Base-by-base conservation (phyloP, 2,797 vertebrate species). In the Neosalanx taihuensis region DNA sequence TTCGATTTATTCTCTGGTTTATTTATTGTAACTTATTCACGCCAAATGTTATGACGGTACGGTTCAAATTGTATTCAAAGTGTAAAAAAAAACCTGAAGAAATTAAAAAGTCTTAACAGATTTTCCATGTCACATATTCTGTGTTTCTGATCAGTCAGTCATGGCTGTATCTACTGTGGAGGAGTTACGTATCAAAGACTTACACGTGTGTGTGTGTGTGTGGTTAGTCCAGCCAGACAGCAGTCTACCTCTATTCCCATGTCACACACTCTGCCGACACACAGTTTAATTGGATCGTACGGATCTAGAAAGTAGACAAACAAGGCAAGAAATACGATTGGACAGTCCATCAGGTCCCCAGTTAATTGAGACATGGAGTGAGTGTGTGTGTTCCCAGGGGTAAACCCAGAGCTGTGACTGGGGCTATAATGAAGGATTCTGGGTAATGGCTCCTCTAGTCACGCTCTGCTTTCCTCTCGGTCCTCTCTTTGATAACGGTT, bases 81-180 rank as follows among this genome's bases (percentile, higher is more conserved):
- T 53, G 82, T 87, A 82, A 77, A 85, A 89, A 87, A n/a, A n/a
- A n/a, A 68, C 79, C 79, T 73, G 76, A 51, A 84, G 72, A 89
- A 90, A 92, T 89, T 89, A 87, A 91, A 92, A 91, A n/a, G 90
- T 92, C 90, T 92, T 92, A 92, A 92, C 88, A 91, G 88, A 90
- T 90, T 89, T 91, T 81, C 76, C 64, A 58, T 76, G 78, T 65
- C 17, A 37, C 23, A 64, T 79, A 37, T 78, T 64, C 29, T 62
- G 78, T 65, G 20, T 37, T 79, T 64, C 9, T 23, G 71, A 17
- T 58, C 23, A 68, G 46, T 33, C 56, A 73, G 61, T 15, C 63
- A 49, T 65, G 23, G 35, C 26, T 26, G 67, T 63, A 10, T 29
- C 15, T 7, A 1, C 6, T 17, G 2, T 9, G 66, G 37, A 70